Evolutionary conservation across 2,113 vertebrate genomes (phyloP), one percentile per base, ranked within the genome.

Genomic region (Pipra filicauda): DNA sequence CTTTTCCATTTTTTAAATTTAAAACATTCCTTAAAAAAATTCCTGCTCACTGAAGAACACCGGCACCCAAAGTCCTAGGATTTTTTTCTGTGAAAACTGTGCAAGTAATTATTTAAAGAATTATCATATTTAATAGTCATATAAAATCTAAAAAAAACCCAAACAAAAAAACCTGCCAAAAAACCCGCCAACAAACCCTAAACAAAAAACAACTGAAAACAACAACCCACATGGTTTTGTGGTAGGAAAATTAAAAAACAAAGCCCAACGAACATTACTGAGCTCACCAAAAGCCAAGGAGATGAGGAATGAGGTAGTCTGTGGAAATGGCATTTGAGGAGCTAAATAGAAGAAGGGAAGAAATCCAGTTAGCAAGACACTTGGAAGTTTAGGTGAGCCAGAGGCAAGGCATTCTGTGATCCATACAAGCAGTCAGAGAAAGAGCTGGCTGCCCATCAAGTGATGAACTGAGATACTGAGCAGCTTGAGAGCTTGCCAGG

Each of bases 371-470:
- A 82, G 71, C 54, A 73, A 82, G 85, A 58, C 17, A 15, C 33
- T 83, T 80, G 37, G 75, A 88, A 88, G 52, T 19, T 89, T 18
- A 70, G 89, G 23, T 0, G 1, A 83, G 67, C 46, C 76, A 64
- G 67, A 33, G 70, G 55, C n/a, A 71, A 91, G 51, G 31, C 41
- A 44, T 12, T 67, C 55, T 39, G 15, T 44, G 73, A 84, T 65
- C 65, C 52, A 20, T 5, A n/a, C 17, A 69, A 85, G 65, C 77
- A 94, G 61, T 39, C 89, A 82, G 65, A 87, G 48, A 57, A 89
- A 89, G 54, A 85, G 39, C 80, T 95, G 89, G 80, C 89, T 89
- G 55, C 57, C 14, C 39, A 81, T 62, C 88, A 88, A 67, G 27
- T 33, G 51, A 78, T 52, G 72, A 84, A 81, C 65, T 39, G 41